A percentile compares a stretch with the other conserved stretches of the same genome.
phyloP scores from a whole-genome alignment of 92 coral and sea anemone species.

The Heliopora coerulea region DNA sequence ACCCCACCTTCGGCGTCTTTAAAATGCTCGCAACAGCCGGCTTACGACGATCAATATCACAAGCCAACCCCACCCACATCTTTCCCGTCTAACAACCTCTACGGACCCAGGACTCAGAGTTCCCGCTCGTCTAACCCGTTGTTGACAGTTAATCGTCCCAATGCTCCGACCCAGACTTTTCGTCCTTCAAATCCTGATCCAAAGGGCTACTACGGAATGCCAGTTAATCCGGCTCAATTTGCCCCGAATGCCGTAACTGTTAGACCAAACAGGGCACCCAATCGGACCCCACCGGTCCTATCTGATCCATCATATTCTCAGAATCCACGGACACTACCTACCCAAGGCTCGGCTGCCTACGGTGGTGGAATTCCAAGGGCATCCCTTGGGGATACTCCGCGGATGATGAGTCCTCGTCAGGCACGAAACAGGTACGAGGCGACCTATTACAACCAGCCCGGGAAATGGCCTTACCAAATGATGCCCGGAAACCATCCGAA shows the following conservation, averaged over 20 bases:
- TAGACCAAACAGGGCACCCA: not conserved
- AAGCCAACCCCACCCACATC: not conserved
- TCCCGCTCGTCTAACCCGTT: not conserved
- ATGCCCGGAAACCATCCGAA: not conserved
- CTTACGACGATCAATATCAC: not conserved
- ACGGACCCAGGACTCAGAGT: not conserved
- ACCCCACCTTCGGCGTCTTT: not conserved
- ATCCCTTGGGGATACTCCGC: not conserved
- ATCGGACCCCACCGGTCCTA: slow-evolving; percentile 4
- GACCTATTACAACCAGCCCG: slow-evolving; percentile 4
- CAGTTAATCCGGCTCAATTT: slow-evolving; percentile 3
- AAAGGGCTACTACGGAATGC: not conserved
- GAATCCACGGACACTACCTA: not conserved
- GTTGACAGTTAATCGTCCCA: not conserved
- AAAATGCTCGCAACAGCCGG: not conserved
- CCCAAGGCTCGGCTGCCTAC: not conserved
- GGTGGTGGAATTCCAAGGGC: not conserved
- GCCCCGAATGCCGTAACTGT: slow-evolving; percentile 1
- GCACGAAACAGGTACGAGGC: slow-evolving; percentile 11
- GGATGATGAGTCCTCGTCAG: slow-evolving; percentile 22
- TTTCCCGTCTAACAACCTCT: not conserved
- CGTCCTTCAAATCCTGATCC: slow-evolving; percentile 4
- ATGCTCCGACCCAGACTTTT: not conserved
- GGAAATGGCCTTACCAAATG: slow-evolving; percentile 22
- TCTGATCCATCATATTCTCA: slow-evolving; percentile 9